These are phyloP conservation scores for Zosterops borbonicus DNA, from an alignment of 2,113 vertebrate genomes.

Conservation along the genomic window DNA sequence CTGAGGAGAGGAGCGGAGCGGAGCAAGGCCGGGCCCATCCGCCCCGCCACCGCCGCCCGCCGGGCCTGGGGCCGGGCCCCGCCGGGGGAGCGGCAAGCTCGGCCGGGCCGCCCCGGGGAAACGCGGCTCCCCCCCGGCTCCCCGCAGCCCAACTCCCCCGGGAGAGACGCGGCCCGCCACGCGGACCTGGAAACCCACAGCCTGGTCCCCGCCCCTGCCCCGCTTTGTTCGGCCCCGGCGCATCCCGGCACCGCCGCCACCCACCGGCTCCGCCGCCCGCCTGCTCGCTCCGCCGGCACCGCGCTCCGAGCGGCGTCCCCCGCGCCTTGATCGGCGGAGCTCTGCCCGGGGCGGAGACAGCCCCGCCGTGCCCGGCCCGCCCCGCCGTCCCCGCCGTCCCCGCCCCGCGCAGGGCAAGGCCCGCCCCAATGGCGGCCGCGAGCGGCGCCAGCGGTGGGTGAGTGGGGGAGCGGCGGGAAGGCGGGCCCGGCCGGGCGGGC, in stretches of 20 bases:
- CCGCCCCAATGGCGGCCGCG: neutral
- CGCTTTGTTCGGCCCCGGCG: neutral
- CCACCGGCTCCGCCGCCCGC: neutral
- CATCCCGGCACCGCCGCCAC: neutral
- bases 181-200: neutral
- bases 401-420: neutral
- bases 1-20: no score
- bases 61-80: no score
- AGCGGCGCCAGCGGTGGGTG: fast-evolving
- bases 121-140: no score
- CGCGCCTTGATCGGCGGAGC: fast-evolving
- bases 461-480: neutral
- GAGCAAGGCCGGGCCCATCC: no score
- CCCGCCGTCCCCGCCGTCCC: neutral
- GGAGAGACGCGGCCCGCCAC: neutral
- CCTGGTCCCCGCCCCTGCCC: fast-evolving
- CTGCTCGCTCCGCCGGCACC: neutral
- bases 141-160: neutral
- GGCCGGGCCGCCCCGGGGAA: no score
- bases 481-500: neutral
- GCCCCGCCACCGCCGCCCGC: no score
- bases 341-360: fast-evolving
- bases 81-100: no score
- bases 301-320: fast-evolving
- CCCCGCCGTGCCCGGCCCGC: neutral